phyloP scores from a whole-genome alignment of 2,797 vertebrate genomes.

The Platyrinchus mystaceus region DNA sequence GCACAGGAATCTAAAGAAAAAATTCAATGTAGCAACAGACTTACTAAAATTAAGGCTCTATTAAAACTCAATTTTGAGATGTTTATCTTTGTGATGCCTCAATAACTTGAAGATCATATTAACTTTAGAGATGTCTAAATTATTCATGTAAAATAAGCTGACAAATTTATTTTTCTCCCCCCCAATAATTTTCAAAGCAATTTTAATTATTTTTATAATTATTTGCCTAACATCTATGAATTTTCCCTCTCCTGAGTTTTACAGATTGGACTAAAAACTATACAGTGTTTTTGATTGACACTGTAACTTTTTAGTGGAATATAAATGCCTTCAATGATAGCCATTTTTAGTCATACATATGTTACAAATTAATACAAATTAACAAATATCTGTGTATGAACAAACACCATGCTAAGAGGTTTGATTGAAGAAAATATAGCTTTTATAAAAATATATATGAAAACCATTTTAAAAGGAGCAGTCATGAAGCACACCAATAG shows the following conservation, averaged over 20 bases:
- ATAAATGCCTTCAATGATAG: not conserved
- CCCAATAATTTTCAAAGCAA: not conserved
- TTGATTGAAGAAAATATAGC: not conserved
- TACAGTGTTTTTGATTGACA: not conserved
- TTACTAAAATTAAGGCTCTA: not conserved
- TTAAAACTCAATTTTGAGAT: not conserved
- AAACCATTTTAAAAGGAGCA: not conserved
- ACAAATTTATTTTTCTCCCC: not conserved
- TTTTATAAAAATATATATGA: not conserved
- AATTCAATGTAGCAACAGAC: not conserved
- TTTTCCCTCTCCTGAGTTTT: not conserved
- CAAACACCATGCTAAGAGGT: not conserved
- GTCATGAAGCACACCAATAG: not conserved
- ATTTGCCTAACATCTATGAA: not conserved
- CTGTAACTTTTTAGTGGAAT: not conserved
- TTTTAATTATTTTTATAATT: not conserved
- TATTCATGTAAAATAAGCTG: not conserved
- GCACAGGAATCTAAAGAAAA: not conserved
- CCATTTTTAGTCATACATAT: not conserved
- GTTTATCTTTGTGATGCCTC: not conserved
- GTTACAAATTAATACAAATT: not conserved
- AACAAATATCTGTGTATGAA: not conserved
- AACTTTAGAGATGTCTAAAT: not conserved
- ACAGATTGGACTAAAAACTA: not conserved
- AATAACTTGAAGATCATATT: not conserved